phyloP scores from a whole-genome alignment of 2,797 vertebrate species.

The Moxostoma hubbsi region DNA sequence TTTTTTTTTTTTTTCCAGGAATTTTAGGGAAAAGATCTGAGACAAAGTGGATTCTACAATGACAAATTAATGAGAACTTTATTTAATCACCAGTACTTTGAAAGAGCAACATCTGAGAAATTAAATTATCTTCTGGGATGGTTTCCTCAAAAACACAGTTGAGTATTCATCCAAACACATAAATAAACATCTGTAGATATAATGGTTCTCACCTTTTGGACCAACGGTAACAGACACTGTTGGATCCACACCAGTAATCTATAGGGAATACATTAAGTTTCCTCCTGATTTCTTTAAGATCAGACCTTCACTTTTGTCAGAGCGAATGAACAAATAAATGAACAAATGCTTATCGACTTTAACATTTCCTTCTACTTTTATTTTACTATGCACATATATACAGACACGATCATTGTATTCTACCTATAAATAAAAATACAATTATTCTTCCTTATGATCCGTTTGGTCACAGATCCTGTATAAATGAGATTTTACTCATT shows the following conservation, averaged over 20 bases:
- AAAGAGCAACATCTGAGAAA: too few species aligned
- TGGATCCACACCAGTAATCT: conserved; percentile 65
- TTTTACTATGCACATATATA: neutral
- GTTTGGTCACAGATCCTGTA: conserved; percentile 58
- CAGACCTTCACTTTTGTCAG: conserved; percentile 60
- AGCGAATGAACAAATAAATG: neutral
- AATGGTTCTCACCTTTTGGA: conserved; percentile 59
- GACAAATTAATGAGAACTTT: too few species aligned
- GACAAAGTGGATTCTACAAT: too few species aligned
- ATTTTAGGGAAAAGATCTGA: too few species aligned
- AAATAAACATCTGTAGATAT: too few species aligned
- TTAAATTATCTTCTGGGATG: neutral
- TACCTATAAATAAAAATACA: neutral
- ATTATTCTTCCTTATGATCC: conserved; percentile 53
- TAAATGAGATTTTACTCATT: conserved; percentile 61
- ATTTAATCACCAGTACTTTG: too few species aligned
- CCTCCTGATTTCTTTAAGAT: conserved; percentile 66
- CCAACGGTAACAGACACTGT: conserved; percentile 65
- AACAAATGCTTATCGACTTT: conserved; percentile 1
- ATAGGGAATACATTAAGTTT: conserved; percentile 56
- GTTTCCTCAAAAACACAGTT: conserved; percentile 7
- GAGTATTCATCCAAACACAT: too few species aligned
- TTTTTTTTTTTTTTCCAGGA: too few species aligned
- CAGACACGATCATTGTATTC: neutral
- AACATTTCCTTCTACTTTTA: neutral